phyloP scores from a whole-genome alignment of 2,888 invertebrate genomes.

The Dugesia japonica region DNA sequence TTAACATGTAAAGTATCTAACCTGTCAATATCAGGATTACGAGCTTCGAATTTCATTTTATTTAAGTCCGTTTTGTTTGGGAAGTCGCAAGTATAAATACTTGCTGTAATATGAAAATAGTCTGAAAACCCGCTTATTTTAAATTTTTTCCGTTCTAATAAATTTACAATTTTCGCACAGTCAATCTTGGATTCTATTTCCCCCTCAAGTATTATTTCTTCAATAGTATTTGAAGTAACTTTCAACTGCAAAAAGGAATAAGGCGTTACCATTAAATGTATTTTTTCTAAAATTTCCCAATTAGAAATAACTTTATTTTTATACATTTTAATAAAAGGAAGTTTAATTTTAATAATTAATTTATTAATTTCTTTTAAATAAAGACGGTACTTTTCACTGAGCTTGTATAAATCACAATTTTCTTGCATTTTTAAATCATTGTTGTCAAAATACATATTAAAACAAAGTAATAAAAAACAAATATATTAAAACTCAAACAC shows the following conservation, averaged over 20 bases:
- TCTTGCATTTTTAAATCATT: not conserved
- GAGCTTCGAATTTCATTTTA: not conserved
- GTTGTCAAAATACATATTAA: not conserved
- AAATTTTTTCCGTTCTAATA: not conserved
- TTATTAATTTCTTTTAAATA: not conserved
- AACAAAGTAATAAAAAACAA: not conserved
- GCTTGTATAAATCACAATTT: not conserved
- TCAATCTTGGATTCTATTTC: not conserved
- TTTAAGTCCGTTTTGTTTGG: not conserved
- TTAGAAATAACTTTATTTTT: not conserved
- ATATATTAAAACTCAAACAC: constrained; percentile 10
- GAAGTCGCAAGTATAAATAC: not conserved
- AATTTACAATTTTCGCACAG: not conserved
- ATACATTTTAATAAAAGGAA: not conserved
- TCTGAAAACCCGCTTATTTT: not conserved
- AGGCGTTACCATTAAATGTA: not conserved
- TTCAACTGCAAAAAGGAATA: not conserved
- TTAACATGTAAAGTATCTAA: not conserved
- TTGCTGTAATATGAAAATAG: not conserved
- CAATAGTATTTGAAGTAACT: not conserved
- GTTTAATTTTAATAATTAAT: not conserved
- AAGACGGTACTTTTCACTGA: not conserved
- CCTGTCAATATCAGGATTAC: not conserved
- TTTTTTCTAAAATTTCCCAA: constrained; percentile 7
- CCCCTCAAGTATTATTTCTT: not conserved